Percentiles rank a stretch among this genome's conserved stretches.
These are phyloP conservation scores for Lophius piscatorius DNA, from an alignment of 2,113 vertebrate species.

Conservation along the genomic window DNA sequence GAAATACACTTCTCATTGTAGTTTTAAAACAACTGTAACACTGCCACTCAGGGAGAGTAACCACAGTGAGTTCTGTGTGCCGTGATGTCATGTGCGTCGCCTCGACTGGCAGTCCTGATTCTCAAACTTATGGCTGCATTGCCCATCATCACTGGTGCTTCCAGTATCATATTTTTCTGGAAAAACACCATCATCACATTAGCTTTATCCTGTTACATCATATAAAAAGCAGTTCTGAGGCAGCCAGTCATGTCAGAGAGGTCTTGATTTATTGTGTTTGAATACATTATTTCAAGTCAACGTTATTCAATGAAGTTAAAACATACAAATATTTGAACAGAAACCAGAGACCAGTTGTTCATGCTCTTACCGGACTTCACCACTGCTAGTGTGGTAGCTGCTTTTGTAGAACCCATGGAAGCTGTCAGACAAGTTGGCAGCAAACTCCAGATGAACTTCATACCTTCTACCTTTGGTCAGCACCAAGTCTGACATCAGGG, in stretches of 20 bases:
- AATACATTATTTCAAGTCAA: too few relatives aligned
- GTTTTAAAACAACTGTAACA: too few relatives aligned
- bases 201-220: not conserved
- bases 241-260: not conserved
- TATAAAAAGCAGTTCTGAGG: too few relatives aligned
- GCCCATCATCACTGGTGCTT: conserved; percentile 2
- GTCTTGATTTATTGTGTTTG: too few relatives aligned
- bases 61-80: too few relatives aligned
- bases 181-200: not conserved
- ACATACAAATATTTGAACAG: too few relatives aligned
- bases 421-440: conserved; percentile 84
- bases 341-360: too few relatives aligned
- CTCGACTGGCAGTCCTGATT: too few relatives aligned
- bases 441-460: conserved; percentile 79
- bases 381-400: conserved; percentile 84
- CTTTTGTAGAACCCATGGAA: conserved; percentile 92
- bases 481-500: conserved; percentile 72
- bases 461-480: conserved; percentile 78
- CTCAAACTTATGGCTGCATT: not conserved
- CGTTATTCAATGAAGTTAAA: too few relatives aligned
- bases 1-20: too few relatives aligned
- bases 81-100: too few relatives aligned
- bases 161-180: not conserved
- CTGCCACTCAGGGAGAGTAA: too few relatives aligned
- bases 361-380: conserved; percentile 83